Evolutionary conservation across 2,797 vertebrate species (phyloP), one percentile per base, ranked within the genome.

Genomic region (Geotrypetes seraphini): DNA sequence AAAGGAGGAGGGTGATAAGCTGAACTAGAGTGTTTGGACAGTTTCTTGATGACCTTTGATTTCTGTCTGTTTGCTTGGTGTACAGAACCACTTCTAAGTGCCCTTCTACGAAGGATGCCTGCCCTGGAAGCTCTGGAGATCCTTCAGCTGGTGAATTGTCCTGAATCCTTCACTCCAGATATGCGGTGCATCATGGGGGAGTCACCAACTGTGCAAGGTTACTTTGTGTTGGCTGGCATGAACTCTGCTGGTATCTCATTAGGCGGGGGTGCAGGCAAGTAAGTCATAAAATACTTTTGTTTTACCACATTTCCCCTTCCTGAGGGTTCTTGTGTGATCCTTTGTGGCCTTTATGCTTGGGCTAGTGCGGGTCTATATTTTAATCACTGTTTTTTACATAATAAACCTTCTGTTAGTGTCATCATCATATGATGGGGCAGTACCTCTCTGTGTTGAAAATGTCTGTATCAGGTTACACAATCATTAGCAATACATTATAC

Each of bases 121-220:
- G 45, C 57, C 16, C 47, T 99, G 22, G 88, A 95, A 56, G 58
- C 77, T 3, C 73, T 90, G 39, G 92, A 97, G 78, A 95, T 97
- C 55, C 64, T 89, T 50, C 91, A 93, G 77, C 59, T 99, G 36
- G 89, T 98, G 51, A 98, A 96, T 47, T 97, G 93, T 66, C 95
- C 93, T 0, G 91, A 99, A 65, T 91, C 93, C 50, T 98, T 98
- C 66, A 95, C 92, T 2, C 92, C 96, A 2, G 95, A 99, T 43
- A 95, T 96, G 92, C 78, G 90, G 10, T 98, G 91, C 55, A 79
- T 98, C 60, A 92, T 97, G 91, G 96, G 94, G 2, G 89, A 98
- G 71, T 92, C 86, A 0, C 91, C 92, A 1, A 71, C 69, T 0
- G 60, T 92, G 0, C 72, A 53, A 2, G 89, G 90, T 12, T 97